phyloP scores from a whole-genome alignment of 2,113 vertebrate genomes.

The Pomatorhinus ruficollis region DNA sequence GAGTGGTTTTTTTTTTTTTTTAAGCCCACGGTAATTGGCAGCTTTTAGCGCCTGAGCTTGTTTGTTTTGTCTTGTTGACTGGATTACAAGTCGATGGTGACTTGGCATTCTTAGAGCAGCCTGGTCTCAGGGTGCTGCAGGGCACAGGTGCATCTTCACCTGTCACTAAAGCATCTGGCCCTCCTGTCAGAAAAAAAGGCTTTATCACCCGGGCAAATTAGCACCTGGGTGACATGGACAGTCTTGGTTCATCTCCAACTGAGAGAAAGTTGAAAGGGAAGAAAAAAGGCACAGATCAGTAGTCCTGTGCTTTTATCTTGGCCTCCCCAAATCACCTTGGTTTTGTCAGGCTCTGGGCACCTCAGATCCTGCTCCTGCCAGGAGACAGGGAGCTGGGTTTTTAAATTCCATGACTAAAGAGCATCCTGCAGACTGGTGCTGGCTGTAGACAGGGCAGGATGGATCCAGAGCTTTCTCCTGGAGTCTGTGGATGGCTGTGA shows the following conservation, averaged over 20 bases:
- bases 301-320: not conserved
- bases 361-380: not conserved
- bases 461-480: not conserved
- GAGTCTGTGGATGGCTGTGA: not conserved
- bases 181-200: not conserved
- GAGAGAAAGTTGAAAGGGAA: not conserved
- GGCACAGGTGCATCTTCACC: not conserved
- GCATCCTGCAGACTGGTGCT: not conserved
- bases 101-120: not conserved
- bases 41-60: not conserved
- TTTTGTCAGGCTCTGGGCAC: not conserved
- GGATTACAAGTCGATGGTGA: not conserved
- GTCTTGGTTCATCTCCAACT: not conserved
- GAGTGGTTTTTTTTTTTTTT: not conserved
- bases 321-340: not conserved
- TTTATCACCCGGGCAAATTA: not conserved
- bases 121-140: not conserved
- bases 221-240: not conserved
- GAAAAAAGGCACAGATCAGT: no score
- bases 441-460: not conserved
- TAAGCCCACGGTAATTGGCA: not conserved
- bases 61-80: not conserved
- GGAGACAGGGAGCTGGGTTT: not conserved
- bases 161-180: not conserved
- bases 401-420: not conserved